Evolutionary conservation across 2,113 vertebrate species (phyloP), one percentile per base, ranked within the genome.

Genomic region (Salvelinus sp.): DNA sequence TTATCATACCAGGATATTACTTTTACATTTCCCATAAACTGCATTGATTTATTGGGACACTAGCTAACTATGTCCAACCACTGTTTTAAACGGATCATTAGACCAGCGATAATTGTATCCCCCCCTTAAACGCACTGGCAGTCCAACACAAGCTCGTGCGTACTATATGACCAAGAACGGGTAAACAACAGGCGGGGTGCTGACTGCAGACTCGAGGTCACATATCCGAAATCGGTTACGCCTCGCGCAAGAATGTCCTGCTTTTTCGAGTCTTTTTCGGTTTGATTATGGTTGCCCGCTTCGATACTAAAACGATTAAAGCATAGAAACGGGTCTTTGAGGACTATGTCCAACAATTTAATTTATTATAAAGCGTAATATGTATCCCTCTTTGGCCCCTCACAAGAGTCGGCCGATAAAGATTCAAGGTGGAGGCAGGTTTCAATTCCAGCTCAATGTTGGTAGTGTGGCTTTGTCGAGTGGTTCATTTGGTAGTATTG

Each of bases 401-500:
- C 28, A 18, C 7, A 68, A 33, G 66, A 38, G 18, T 30, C 14
- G 16, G 30, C 23, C 64, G 65, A 68, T 68, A 33, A 81, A 73
- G 82, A 73, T 77, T 76, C 86, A 73, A 85, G 90, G 93, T 91
- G 93, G 90, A 92, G 90, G 83, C 81, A 78, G 82, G 81, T 82
- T 87, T 50, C 1, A 12, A 1, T 50, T 50, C 48, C 86, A 75
- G 73, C 83, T 79, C 82, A 74, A 78, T 76, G 84, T 81, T 79
- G 88, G 91, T 91, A 86, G 88, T 87, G 88, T 92, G 90, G 91
- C 87, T 83, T 76, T 79, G 70, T 78, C 88, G 88, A 88, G 90
- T 93, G 91, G 92, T 92, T 92, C 92, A 92, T 86, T 92, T 90
- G 89, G 89, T 86, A 87, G 89, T 90, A 85, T 87, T 86, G 87